Conservation (phyloP, 2,797 vertebrate species). For the Anniella stebbinsi region DNA sequence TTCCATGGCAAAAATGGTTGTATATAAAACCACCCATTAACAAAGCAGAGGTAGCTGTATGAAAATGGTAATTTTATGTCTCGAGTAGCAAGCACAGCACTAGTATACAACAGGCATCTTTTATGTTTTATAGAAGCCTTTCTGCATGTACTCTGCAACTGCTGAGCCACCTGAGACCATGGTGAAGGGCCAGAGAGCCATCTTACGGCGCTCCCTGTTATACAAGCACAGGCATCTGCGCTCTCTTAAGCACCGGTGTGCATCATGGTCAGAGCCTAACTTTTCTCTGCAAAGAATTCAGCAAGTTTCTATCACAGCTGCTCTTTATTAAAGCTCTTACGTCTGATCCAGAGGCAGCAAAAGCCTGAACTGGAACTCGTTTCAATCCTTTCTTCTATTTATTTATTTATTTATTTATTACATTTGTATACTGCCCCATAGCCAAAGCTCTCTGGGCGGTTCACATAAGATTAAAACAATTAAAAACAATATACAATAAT, state of each 20-base stretch:
- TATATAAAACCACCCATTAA: not conserved
- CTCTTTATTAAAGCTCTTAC: conserved; percentile 64
- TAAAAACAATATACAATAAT: too few relatives aligned
- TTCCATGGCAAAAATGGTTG: not conserved
- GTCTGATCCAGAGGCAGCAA: conserved; percentile 65
- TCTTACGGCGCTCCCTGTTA: conserved; percentile 52
- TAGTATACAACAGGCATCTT: conserved; percentile 52
- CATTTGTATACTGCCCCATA: too few relatives aligned
- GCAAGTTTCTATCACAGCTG: conserved; percentile 62
- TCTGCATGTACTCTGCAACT: conserved; percentile 28
- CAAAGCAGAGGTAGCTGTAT: not conserved
- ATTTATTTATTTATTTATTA: too few relatives aligned
- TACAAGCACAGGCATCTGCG: conserved; percentile 45
- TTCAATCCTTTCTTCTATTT: conserved; percentile 42
- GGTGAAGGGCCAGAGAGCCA: conserved; percentile 28
- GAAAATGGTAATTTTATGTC: not conserved
- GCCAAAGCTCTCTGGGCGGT: too few relatives aligned
- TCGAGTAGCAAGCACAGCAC: conserved; percentile 23
- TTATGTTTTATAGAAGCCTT: conserved; percentile 60
- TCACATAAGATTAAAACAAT: too few relatives aligned
- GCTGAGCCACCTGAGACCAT: conserved; percentile 61
- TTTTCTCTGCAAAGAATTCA: conserved; percentile 52
- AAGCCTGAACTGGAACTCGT: conserved; percentile 55
- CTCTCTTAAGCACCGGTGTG: conserved; percentile 42
- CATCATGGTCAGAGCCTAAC: conserved; percentile 52